phyloP scores from a whole-genome alignment of 2,113 vertebrate species.

The Agapornis roseicollis region DNA sequence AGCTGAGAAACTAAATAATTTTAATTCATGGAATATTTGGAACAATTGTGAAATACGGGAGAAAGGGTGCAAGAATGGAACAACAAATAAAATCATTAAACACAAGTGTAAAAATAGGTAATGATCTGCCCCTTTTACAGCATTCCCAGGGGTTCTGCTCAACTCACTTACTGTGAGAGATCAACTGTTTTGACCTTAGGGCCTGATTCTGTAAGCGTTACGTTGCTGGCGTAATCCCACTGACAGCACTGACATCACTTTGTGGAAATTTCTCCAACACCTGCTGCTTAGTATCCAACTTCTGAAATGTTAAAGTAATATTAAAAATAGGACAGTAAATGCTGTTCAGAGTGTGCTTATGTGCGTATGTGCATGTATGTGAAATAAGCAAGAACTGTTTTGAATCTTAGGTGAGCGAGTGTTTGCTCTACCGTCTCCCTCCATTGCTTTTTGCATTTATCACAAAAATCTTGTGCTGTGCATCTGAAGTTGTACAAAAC shows the following conservation, averaged over 20 bases:
- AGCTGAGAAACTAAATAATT: neutral
- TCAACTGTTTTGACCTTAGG: neutral
- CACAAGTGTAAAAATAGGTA: constrained; percentile 6
- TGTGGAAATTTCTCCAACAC: neutral
- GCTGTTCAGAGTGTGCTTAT: neutral
- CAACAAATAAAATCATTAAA: neutral
- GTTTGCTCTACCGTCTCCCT: neutral
- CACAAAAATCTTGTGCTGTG: neutral
- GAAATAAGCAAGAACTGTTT: neutral
- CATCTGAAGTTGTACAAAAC: neutral
- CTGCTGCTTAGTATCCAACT: neutral
- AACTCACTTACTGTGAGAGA: neutral
- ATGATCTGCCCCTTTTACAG: neutral
- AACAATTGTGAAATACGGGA: constrained; percentile 1
- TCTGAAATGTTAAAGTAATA: neutral
- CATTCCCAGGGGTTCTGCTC: neutral
- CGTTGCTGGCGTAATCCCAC: neutral
- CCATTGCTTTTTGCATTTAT: neutral
- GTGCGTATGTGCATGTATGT: neutral
- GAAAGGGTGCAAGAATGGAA: neutral
- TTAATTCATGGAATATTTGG: neutral
- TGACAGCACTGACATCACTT: neutral
- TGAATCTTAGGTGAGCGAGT: neutral
- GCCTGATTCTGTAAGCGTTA: neutral
- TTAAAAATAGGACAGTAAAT: neutral